These are phyloP conservation scores for Habrosyne pyritoides DNA, from an alignment of 2,888 invertebrate species.

Conservation along the genomic window DNA sequence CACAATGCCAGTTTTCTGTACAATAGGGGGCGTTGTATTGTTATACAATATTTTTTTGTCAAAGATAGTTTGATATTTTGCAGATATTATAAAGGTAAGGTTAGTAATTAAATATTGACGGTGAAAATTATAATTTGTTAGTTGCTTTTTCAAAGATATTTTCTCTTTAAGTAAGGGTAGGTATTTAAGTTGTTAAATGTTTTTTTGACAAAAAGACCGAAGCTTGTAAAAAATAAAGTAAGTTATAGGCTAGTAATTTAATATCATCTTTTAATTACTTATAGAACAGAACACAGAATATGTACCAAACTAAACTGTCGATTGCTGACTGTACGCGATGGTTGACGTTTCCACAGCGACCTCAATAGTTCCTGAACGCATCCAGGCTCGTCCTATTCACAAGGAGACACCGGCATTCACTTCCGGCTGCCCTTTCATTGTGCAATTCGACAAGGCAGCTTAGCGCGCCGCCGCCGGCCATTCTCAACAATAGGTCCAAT, in stretches of 20 bases:
- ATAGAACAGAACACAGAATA: too few species aligned
- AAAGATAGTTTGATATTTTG: slow-evolving; percentile 37
- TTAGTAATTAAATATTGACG: slow-evolving; percentile 21
- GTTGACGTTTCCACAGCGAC: slow-evolving; percentile 53
- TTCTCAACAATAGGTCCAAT: slow-evolving; percentile 67
- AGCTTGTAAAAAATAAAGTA: too few species aligned
- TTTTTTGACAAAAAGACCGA: too few species aligned
- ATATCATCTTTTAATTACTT: too few species aligned
- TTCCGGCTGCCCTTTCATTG: slow-evolving; percentile 79
- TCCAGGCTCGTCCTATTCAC: slow-evolving; percentile 61
- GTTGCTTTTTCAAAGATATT: neutral
- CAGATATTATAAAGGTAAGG: slow-evolving; percentile 52
- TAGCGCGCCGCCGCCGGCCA: slow-evolving; percentile 73
- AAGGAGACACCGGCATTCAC: slow-evolving; percentile 71
- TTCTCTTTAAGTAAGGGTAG: neutral
- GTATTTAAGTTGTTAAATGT: too few species aligned
- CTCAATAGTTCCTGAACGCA: slow-evolving; percentile 74
- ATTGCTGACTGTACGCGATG: slow-evolving; percentile 48
- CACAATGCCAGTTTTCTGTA: slow-evolving; percentile 60
- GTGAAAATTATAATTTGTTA: neutral
- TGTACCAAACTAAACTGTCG: slow-evolving; percentile 16
- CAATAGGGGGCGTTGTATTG: slow-evolving; percentile 82
- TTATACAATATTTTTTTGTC: slow-evolving; percentile 69
- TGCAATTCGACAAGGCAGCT: slow-evolving; percentile 73
- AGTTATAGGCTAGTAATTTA: too few species aligned